Percentiles rank a stretch among this genome's conserved stretches.
Evolutionary conservation across 2,113 vertebrate genomes (phyloP).

Genomic region (Alethe castanea): DNA sequence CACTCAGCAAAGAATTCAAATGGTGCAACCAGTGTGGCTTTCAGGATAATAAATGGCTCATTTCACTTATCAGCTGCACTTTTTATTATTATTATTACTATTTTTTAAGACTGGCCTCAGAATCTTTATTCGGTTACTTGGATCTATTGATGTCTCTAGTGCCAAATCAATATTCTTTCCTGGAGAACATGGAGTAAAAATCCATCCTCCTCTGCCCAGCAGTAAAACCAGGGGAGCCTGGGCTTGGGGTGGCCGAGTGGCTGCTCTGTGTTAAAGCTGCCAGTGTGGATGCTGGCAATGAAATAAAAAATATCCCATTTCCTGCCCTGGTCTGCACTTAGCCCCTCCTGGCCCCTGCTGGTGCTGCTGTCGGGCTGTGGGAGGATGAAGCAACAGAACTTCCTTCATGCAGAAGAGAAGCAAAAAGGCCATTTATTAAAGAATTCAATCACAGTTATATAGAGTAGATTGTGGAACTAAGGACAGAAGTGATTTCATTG

Average conservation of each 20-base stretch:
- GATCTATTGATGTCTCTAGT: constrained; percentile 43
- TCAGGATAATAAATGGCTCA: not conserved
- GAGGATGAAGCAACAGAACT: no score
- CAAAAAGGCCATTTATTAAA: no score
- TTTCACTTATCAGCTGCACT: constrained; percentile 7
- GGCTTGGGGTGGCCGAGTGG: not conserved
- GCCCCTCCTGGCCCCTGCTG: not conserved
- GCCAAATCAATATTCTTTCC: constrained; percentile 52
- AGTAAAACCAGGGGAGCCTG: not conserved
- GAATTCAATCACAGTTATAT: no score
- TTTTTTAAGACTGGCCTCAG: constrained; percentile 43
- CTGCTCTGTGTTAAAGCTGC: not conserved
- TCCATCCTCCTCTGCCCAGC: constrained; percentile 30
- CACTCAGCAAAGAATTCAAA: not conserved
- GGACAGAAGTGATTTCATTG: no score
- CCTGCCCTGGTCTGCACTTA: not conserved
- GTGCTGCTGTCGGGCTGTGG: no score
- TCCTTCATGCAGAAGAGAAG: no score
- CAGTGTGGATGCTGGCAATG: not conserved
- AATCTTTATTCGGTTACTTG: constrained; percentile 35
- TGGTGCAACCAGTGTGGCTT: not conserved
- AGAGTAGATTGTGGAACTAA: no score
- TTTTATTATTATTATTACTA: constrained; percentile 12
- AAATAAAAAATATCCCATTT: not conserved
- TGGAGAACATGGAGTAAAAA: constrained; percentile 57